Base-by-base conservation (phyloP, 2,113 vertebrate genomes). In the Columba janthina region DNA sequence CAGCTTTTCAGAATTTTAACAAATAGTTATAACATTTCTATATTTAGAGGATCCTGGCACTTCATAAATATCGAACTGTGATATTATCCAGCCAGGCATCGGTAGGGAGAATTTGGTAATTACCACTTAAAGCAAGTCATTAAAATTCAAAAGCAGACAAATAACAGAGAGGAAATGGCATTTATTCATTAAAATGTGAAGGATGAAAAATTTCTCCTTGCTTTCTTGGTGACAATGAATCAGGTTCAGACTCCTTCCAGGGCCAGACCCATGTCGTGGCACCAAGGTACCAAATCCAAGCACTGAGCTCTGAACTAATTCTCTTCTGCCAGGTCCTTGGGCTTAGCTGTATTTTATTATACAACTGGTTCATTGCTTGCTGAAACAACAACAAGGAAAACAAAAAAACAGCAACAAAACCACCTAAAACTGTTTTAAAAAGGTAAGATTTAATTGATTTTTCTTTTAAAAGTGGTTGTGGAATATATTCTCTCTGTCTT, bases 141-240 rank as follows among this genome's bases (percentile, higher is more conserved):
- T 97, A 96, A 94, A 96, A 97, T 97, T 96, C 94, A 91, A 93
- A 96, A 95, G 92, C 85, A 92, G 94, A 96, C 90, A 97, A 95
- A 95, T 96, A 97, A 95, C 46, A 0, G 4, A 20, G 66, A 87
- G 92, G 62, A 97, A 96, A 90, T 93, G 76, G 65, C 90, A 95
- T 95, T 86, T 94, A 88, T 92, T 96, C 94, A 96, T 96, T 90
- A 97, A 91, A 93, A 86, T 15, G 60, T 44, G 89, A 93, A 88
- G 36, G 71, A 88, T 91, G 85, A 95, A 91, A 90, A 88, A 88
- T 77, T 34, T 91, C 89, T 83, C 73, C 75, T 85, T 89, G 85
- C 44, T 75, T 69, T 93, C 84, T 79, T 69, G 71, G 86, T 75
- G 64, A 77, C 64, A 84, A 15, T 29, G 65, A 78, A 88, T 79